phyloP scores from a whole-genome alignment of 2,113 vertebrate genomes.

The Nesogale talazaci region DNA sequence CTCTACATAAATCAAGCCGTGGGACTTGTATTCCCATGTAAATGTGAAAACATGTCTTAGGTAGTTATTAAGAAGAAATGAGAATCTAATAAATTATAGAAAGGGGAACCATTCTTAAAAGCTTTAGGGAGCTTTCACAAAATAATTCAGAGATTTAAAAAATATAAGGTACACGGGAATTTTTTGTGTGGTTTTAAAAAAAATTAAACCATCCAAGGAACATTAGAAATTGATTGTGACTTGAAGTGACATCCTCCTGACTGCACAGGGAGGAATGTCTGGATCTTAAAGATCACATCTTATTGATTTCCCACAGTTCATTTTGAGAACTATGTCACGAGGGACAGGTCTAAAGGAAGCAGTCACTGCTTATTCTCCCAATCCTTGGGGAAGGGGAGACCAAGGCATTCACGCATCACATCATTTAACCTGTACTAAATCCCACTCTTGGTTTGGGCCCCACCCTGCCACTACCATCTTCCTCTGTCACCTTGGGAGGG shows the following conservation, averaged over 20 bases:
- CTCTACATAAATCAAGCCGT: neutral
- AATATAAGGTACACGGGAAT: neutral
- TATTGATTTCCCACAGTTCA: neutral
- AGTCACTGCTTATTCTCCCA: neutral
- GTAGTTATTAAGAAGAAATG: neutral
- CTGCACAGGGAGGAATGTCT: neutral
- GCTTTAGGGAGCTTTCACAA: neutral
- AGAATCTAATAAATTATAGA: neutral
- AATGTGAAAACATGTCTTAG: neutral
- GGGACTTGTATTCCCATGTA: neutral
- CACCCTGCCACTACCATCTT: neutral
- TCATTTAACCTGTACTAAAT: neutral
- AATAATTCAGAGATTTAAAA: neutral
- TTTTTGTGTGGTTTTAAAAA: neutral
- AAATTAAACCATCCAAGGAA: neutral
- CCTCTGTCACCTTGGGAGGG: neutral
- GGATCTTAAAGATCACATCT: neutral
- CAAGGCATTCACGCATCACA: neutral
- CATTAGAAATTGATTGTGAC: neutral
- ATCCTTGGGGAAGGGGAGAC: neutral
- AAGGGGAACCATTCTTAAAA: neutral
- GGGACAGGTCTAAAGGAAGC: neutral
- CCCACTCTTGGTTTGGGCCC: neutral
- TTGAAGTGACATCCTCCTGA: neutral
- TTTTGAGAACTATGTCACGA: constrained; percentile 29